Evolutionary conservation across 2,888 invertebrate genomes (phyloP).

Genomic region (Chrysodeixis includens): DNA sequence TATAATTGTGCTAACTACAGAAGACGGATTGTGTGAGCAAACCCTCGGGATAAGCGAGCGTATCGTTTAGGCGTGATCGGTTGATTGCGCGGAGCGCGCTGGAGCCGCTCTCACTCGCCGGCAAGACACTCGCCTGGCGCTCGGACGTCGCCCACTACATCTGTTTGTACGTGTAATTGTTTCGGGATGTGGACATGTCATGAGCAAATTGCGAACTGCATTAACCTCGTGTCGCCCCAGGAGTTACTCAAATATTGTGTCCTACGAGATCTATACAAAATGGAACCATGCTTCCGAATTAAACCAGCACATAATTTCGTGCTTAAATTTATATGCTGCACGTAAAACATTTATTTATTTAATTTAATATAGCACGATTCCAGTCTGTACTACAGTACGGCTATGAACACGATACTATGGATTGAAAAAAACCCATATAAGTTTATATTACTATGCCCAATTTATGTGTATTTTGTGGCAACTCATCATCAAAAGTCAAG

Average conservation of each 20-base stretch:
- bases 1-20: slow-evolving; percentile 64
- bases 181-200: slow-evolving; percentile 21
- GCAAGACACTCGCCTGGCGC: slow-evolving; percentile 26
- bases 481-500: too few relatives aligned
- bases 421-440: too few relatives aligned
- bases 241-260: background rate
- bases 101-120: slow-evolving; percentile 11
- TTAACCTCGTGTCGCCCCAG: slow-evolving; percentile 15
- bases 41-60: slow-evolving; percentile 42
- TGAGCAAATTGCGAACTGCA: slow-evolving; percentile 24
- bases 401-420: too few relatives aligned
- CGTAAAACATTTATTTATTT: background rate
- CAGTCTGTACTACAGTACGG: too few relatives aligned
- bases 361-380: too few relatives aligned
- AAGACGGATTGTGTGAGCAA: slow-evolving; percentile 51
- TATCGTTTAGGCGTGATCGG: slow-evolving; percentile 28
- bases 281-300: background rate
- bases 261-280: background rate
- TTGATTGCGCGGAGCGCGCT: slow-evolving; percentile 20
- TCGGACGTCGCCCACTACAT: slow-evolving; percentile 17
- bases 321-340: background rate
- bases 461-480: too few relatives aligned
- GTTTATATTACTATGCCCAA: too few relatives aligned
- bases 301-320: background rate
- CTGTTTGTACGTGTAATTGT: slow-evolving; percentile 45